Base-by-base conservation (phyloP, 2,113 vertebrate genomes). In the Antennarius striatus region DNA sequence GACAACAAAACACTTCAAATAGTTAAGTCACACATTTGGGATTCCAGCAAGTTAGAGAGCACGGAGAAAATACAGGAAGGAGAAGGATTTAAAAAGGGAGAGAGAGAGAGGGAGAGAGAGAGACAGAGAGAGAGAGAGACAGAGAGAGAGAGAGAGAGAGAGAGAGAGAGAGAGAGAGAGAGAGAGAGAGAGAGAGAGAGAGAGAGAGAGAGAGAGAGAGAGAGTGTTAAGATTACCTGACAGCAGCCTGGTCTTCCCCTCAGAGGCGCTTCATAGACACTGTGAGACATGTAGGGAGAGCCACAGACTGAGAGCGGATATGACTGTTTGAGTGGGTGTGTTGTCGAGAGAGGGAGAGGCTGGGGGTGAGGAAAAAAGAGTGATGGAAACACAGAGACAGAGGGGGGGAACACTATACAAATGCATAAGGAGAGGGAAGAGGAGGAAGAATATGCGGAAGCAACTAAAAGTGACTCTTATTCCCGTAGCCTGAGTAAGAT, bases 281-380 rank as follows among this genome's bases (percentile, higher is more conserved):
- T 90, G 86, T 61, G 87, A 91, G 88, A 89, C 88, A 70, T 83
- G 84, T 82, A 80, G 82, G 84, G 80, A 86, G 86, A 85, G 85
- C 73, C 81, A 80, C 77, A 86, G 86, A 89, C 71, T 77, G 72
- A 84, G 88, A 90, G 86, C 83, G 86, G 86, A 90, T 90, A 89
- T 90, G 86, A 85, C 81, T 88, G 78, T 87, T 84, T 87, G 89
- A 89, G 89, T 91, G 90, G 87, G 91, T 91, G 88, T 90, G 88
- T 86, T 87, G 84, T 75, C 79, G 78, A 81, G 73, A 49, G 56
- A 49, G 58, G 64, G 72, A 58, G 28, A 67, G 46, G 53, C 60
- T 61, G 66, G 71, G 61, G 61, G 60, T 68, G 53, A 71, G 71
- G 64, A 51, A 74, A 65, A 61, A 52, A 68, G 49, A 68, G 48